A percentile compares a stretch with the other conserved stretches of the same genome.
Conservation (phyloP, 2,113 vertebrate species). For the Centropus unirufus region DNA sequence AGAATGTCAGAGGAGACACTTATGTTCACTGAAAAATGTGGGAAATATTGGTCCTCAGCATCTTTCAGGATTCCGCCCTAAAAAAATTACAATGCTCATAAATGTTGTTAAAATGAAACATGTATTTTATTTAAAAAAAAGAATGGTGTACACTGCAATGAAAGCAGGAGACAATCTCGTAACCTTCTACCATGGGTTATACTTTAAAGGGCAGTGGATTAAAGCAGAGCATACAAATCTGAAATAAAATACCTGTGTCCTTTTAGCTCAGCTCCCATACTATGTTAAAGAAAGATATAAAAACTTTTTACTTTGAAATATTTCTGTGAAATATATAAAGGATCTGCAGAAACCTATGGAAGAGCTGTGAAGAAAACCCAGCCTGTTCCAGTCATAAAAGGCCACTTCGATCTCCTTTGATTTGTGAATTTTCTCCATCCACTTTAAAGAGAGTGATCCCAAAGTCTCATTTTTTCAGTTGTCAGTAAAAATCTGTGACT, state of each 20-base stretch:
- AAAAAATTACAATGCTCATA: not conserved
- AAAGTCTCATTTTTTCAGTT: not conserved
- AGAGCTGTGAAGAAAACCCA: constrained; percentile 34
- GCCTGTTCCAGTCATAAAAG: constrained; percentile 14
- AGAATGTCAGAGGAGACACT: constrained; percentile 51
- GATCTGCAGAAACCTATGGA: constrained; percentile 9
- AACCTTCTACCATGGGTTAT: constrained; percentile 18
- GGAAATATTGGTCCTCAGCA: constrained; percentile 8
- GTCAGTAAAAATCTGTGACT: not conserved
- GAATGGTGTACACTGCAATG: not conserved
- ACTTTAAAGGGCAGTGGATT: constrained; percentile 53
- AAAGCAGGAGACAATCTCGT: constrained; percentile 21
- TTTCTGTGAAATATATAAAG: constrained; percentile 43
- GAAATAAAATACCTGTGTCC: constrained; percentile 36
- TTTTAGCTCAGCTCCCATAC: constrained; percentile 29
- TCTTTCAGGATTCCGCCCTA: constrained; percentile 8
- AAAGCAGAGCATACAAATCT: constrained; percentile 24
- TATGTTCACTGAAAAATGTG: constrained; percentile 39
- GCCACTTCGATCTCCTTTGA: constrained; percentile 10
- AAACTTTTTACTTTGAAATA: constrained; percentile 40
- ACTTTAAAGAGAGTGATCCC: not conserved
- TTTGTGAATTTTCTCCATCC: constrained; percentile 7
- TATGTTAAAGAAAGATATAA: not conserved
- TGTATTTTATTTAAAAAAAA: not conserved
- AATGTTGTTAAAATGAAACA: constrained; percentile 30